Percentiles rank a stretch among this genome's conserved stretches.
Conservation (phyloP, 2,888 invertebrate genomes). For the Merodon equestris region DNA sequence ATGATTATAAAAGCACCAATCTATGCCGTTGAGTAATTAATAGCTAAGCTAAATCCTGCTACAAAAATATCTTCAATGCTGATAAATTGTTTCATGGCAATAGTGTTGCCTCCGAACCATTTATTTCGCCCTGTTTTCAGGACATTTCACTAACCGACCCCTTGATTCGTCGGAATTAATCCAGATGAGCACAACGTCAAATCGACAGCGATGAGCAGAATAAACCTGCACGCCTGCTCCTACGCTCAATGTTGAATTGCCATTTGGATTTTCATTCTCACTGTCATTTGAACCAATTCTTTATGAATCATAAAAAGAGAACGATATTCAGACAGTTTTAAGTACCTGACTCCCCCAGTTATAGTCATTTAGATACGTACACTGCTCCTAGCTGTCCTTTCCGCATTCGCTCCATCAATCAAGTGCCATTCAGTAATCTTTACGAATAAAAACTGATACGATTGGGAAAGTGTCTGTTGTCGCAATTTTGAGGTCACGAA, state of each 20-base stretch:
- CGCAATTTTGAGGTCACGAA: slow-evolving; percentile 20
- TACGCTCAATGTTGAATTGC: slow-evolving; percentile 20
- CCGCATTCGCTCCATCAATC: too few species aligned
- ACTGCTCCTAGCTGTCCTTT: too few species aligned
- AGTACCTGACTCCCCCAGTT: slow-evolving; percentile 13
- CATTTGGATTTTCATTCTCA: slow-evolving; percentile 31
- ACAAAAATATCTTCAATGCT: too few species aligned
- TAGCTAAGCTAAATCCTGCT: too few species aligned
- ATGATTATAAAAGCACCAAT: too few species aligned
- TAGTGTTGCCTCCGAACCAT: too few species aligned
- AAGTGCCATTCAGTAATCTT: slow-evolving; percentile 43
- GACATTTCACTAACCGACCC: slow-evolving; percentile 19
- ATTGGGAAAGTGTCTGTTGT: slow-evolving; percentile 27
- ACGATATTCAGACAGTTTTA: slow-evolving; percentile 46
- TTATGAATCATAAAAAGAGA: slow-evolving; percentile 58
- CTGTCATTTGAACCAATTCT: slow-evolving; percentile 17
- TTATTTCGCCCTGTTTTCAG: slow-evolving; percentile 1
- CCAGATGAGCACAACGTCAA: not conserved
- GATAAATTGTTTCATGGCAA: too few species aligned
- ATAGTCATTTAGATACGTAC: too few species aligned
- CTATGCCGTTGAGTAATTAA: too few species aligned
- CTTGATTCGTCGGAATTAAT: slow-evolving; percentile 13
- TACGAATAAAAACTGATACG: slow-evolving; percentile 53
- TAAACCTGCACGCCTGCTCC: slow-evolving; percentile 11
- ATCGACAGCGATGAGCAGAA: too few species aligned